phyloP scores from a whole-genome alignment of 2,113 vertebrate genomes.

The Illadopsis cleaveri region DNA sequence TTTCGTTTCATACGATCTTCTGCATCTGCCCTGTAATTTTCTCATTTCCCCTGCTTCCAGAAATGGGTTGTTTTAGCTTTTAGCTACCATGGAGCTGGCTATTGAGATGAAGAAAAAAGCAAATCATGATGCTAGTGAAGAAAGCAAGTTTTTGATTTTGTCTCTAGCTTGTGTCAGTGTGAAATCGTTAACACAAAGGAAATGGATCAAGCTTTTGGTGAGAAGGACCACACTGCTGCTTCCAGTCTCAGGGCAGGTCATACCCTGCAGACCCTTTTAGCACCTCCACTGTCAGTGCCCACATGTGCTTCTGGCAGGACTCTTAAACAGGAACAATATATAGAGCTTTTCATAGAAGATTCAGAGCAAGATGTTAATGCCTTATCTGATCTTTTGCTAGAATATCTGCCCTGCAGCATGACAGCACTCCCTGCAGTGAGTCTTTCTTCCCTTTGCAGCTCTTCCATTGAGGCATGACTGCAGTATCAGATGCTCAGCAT shows the following conservation, averaged over 20 bases:
- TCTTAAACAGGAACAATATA: background rate
- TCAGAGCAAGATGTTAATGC: background rate
- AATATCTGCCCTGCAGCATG: background rate
- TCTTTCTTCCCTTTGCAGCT: conserved; percentile 4
- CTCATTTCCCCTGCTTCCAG: background rate
- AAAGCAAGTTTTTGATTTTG: background rate
- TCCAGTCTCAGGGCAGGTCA: background rate
- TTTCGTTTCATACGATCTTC: background rate
- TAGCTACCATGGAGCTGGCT: background rate
- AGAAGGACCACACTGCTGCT: background rate
- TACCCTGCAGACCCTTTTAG: background rate
- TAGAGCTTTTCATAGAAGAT: background rate
- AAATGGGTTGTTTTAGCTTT: background rate
- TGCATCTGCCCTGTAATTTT: conserved; percentile 30
- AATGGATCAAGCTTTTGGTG: background rate
- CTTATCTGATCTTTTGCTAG: background rate
- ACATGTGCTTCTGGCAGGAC: background rate
- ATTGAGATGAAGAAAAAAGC: background rate
- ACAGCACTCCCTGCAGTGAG: background rate
- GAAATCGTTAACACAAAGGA: background rate
- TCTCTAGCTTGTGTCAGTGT: background rate
- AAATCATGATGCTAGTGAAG: background rate
- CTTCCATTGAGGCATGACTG: background rate
- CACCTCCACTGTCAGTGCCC: background rate
- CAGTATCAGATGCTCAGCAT: conserved; percentile 40